These are phyloP conservation scores for Zaprionus gabonicus DNA, from an alignment of 1,140 invertebrate species.

Conservation along the genomic window DNA sequence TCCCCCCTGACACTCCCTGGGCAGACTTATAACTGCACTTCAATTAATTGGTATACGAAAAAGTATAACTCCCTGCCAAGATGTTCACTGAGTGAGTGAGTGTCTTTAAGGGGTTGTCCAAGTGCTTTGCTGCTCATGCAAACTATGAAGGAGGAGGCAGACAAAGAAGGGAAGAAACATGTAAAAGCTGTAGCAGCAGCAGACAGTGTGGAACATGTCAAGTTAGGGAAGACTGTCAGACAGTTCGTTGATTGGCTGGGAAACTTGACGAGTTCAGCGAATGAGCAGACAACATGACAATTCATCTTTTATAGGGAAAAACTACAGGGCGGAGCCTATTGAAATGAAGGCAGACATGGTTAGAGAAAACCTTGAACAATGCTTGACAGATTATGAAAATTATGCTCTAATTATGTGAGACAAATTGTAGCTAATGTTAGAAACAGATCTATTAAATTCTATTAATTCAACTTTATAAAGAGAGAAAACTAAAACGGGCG, in stretches of 20 bases:
- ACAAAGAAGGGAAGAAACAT: neutral
- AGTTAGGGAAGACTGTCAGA: constrained; percentile 15
- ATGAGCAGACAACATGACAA: constrained; percentile 29
- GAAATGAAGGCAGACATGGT: neutral
- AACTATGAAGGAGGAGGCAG: neutral
- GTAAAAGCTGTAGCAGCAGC: neutral
- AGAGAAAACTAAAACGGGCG: too few relatives aligned
- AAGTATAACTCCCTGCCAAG: constrained; percentile 23
- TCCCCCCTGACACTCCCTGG: neutral
- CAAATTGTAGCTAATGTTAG: neutral
- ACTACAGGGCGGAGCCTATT: constrained; percentile 20
- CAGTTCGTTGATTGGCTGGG: constrained; percentile 43
- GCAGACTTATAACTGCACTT: constrained; percentile 45
- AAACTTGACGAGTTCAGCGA: constrained; percentile 31
- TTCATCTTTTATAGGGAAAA: constrained; percentile 2
- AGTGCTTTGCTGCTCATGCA: constrained; percentile 16
- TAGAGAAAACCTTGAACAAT: neutral
- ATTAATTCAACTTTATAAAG: too few relatives aligned
- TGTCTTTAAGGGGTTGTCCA: constrained; percentile 31
- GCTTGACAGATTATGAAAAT: neutral
- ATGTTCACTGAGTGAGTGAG: constrained; percentile 14
- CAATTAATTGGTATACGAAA: constrained; percentile 44
- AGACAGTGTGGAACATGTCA: constrained; percentile 11
- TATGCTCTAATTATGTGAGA: neutral
- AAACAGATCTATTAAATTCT: too few relatives aligned